A percentile compares a stretch with the other conserved stretches of the same genome.
Evolutionary conservation across 1,140 invertebrate species (phyloP).

Genomic region (Orussus abietinus): DNA sequence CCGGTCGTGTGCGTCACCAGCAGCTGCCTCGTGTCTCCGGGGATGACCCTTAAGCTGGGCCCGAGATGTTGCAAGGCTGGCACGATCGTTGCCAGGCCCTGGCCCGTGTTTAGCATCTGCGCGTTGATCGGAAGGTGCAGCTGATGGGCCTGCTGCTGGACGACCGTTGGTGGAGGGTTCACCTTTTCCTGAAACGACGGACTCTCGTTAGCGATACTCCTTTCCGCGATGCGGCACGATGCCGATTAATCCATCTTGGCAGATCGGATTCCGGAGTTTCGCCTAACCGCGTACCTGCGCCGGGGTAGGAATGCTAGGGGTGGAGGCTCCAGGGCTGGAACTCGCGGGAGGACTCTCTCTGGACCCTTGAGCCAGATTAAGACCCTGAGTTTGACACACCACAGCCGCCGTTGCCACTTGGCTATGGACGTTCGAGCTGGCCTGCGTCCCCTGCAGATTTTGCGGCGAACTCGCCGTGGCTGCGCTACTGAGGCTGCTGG

Average conservation of each 20-base stretch:
- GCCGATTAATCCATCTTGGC: too few species aligned
- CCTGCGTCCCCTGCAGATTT: constrained; percentile 30
- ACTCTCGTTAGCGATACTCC: too few species aligned
- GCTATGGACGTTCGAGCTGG: constrained; percentile 38
- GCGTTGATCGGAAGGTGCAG: constrained; percentile 48
- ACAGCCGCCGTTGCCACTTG: constrained; percentile 44
- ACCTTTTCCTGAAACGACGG: constrained; percentile 42
- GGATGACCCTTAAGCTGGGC: constrained; percentile 43
- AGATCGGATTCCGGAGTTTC: background rate
- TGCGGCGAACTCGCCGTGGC: constrained; percentile 44
- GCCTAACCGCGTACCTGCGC: constrained; percentile 42
- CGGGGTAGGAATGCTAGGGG: constrained; percentile 45
- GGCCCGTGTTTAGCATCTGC: constrained; percentile 49
- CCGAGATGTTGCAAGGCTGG: constrained; percentile 48
- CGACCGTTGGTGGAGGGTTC: constrained; percentile 26
- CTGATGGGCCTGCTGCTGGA: constrained; percentile 41
- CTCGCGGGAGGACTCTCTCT: constrained; percentile 46
- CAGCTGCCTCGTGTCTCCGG: constrained; percentile 45
- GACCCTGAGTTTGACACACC: constrained; percentile 47
- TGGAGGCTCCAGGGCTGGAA: constrained; percentile 40
- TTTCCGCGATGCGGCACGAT: too few species aligned
- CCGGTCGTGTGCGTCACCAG: constrained; percentile 45
- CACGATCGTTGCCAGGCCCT: constrained; percentile 46
- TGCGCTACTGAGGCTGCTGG: constrained; percentile 47
- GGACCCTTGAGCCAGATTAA: constrained; percentile 45